Evolutionary conservation across 2,888 invertebrate species (phyloP).

Genomic region (Sminthurides aquaticus): DNA sequence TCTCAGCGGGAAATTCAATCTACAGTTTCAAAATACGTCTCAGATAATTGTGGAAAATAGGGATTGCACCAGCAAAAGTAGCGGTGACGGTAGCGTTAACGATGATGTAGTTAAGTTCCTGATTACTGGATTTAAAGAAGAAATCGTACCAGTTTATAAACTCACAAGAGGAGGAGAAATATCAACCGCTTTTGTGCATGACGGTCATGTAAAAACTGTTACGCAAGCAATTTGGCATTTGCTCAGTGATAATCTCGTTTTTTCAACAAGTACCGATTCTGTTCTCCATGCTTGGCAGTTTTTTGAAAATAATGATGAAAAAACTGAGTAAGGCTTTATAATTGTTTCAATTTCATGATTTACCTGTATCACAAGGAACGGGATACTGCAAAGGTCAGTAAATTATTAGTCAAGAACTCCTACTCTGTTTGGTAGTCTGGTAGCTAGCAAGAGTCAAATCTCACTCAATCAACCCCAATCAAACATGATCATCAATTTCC

Average conservation of each 20-base stretch:
- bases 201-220: conserved; percentile 40
- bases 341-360: background rate
- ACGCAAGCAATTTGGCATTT: conserved; percentile 37
- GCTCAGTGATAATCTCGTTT: conserved; percentile 28
- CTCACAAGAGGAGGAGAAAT: conserved; percentile 18
- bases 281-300: conserved; percentile 43
- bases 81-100: no score
- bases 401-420: no score
- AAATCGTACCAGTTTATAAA: conserved; percentile 33
- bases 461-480: no score
- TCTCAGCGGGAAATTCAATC: conserved; percentile 34
- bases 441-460: no score
- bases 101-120: conserved; percentile 31
- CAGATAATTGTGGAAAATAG: conserved; percentile 2
- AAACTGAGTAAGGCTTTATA: background rate
- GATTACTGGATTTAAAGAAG: conserved; percentile 37
- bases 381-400: no score
- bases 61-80: no score
- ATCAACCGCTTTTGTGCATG: conserved; percentile 35
- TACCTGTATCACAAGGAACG: no score
- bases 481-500: no score
- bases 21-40: conserved; percentile 34
- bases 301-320: conserved; percentile 11
- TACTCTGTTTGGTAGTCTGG: no score
- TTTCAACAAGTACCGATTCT: conserved; percentile 37